Conservation (phyloP, 2,113 vertebrate species). For the Stegostoma tigrinum region DNA sequence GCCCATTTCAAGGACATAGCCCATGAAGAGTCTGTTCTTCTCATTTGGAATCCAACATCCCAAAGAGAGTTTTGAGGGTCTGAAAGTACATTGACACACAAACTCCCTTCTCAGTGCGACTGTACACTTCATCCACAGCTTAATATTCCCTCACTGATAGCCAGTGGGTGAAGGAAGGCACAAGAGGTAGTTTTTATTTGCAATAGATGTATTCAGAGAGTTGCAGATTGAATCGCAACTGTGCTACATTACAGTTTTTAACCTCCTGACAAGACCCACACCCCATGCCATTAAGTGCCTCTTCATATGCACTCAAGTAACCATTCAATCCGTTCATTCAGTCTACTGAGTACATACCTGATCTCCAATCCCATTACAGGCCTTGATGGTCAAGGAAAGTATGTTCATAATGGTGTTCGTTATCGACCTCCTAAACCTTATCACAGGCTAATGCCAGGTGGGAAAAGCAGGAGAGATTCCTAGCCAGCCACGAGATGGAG, state of each 20-base stretch:
- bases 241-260: no score
- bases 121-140: background rate
- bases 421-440: no score
- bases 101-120: background rate
- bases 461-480: no score
- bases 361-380: background rate
- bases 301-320: background rate
- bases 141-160: background rate
- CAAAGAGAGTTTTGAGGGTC: background rate
- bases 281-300: background rate
- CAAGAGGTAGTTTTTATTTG: no score
- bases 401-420: no score
- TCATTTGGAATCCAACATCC: background rate
- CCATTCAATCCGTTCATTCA: background rate
- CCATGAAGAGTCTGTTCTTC: background rate
- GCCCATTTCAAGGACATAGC: background rate
- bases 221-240: background rate
- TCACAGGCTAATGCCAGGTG: no score
- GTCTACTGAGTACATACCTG: background rate
- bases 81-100: background rate
- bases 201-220: background rate
- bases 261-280: no score
- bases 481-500: no score
- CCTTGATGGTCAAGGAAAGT: no score
- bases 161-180: no score